Conservation (phyloP, 2,113 vertebrate species). For the Nansenia antarctica region DNA sequence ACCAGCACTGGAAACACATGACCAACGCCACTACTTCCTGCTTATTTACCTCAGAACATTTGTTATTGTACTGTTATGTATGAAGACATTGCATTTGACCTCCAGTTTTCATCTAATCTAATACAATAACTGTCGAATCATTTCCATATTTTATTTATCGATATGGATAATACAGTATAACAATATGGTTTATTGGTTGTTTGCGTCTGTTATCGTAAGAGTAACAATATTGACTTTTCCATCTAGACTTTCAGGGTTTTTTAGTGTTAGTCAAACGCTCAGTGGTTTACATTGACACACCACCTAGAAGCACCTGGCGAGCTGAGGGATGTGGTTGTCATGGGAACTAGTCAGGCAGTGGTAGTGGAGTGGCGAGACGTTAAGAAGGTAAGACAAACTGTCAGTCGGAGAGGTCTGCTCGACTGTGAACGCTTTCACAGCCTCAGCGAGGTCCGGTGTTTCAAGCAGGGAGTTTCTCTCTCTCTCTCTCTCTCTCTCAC, state of each 20-base stretch:
- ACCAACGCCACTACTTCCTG: too few relatives aligned
- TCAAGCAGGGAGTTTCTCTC: background rate
- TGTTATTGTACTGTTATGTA: too few relatives aligned
- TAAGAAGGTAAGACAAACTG: conserved; percentile 28
- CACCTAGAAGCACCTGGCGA: background rate
- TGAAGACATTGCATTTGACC: too few relatives aligned
- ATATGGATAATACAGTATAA: too few relatives aligned
- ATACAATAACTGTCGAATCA: too few relatives aligned
- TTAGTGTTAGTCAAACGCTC: background rate
- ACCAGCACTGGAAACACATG: too few relatives aligned
- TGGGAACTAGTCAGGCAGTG: conserved; percentile 11
- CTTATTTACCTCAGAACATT: too few relatives aligned
- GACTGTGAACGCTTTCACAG: conserved; percentile 27
- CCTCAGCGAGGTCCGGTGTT: conserved; percentile 15
- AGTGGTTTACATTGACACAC: background rate
- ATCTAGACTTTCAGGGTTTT: background rate
- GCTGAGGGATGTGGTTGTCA: conserved; percentile 24
- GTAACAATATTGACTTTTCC: background rate
- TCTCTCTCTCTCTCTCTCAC: background rate
- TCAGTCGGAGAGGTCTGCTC: conserved; percentile 13
- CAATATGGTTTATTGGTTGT: background rate
- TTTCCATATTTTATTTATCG: too few relatives aligned
- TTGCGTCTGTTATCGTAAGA: too few relatives aligned
- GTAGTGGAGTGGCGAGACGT: conserved; percentile 18
- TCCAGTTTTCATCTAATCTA: too few relatives aligned